Evolutionary conservation across 2,797 vertebrate genomes (phyloP).

Genomic region (Bryconaethiops microstoma): DNA sequence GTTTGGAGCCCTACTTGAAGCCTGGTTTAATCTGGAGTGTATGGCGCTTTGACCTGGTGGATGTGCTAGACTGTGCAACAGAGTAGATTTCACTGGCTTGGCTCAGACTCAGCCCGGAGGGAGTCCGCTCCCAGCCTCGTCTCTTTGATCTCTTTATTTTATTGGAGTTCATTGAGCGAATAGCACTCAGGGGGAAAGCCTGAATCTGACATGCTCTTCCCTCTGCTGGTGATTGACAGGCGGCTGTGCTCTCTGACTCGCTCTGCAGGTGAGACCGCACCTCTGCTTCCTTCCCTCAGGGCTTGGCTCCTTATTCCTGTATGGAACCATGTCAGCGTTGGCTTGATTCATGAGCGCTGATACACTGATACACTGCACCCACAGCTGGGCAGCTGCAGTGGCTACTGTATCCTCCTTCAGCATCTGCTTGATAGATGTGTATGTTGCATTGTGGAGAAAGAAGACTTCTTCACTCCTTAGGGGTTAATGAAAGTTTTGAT

Average conservation of each 20-base stretch:
- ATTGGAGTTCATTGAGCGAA: slow-evolving; percentile 27
- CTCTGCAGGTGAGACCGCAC: slow-evolving; percentile 7
- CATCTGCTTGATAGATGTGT: slow-evolving; percentile 13
- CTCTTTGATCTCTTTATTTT: slow-evolving; percentile 44
- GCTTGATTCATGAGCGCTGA: slow-evolving; percentile 19
- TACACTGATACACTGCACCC: neutral
- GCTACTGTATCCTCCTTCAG: slow-evolving; percentile 8
- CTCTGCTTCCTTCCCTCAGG: slow-evolving; percentile 3
- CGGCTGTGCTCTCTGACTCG: slow-evolving; percentile 10
- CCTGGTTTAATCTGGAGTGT: neutral
- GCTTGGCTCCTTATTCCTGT: slow-evolving; percentile 2
- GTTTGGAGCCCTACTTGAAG: neutral
- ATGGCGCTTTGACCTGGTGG: neutral
- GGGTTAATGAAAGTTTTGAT: slow-evolving; percentile 31
- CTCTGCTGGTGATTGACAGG: slow-evolving; percentile 34
- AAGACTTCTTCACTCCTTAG: neutral
- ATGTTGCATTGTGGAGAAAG: slow-evolving; percentile 1
- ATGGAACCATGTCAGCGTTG: neutral
- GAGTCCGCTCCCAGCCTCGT: slow-evolving; percentile 6
- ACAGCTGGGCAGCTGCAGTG: neutral
- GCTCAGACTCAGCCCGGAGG: slow-evolving; percentile 5
- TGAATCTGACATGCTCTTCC: slow-evolving; percentile 19
- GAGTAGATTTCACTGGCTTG: slow-evolving; percentile 27
- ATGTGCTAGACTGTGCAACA: slow-evolving; percentile 4
- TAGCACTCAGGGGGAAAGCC: slow-evolving; percentile 12